Conservation (phyloP, 2,888 invertebrate species). For the Heteromurus nitidus region DNA sequence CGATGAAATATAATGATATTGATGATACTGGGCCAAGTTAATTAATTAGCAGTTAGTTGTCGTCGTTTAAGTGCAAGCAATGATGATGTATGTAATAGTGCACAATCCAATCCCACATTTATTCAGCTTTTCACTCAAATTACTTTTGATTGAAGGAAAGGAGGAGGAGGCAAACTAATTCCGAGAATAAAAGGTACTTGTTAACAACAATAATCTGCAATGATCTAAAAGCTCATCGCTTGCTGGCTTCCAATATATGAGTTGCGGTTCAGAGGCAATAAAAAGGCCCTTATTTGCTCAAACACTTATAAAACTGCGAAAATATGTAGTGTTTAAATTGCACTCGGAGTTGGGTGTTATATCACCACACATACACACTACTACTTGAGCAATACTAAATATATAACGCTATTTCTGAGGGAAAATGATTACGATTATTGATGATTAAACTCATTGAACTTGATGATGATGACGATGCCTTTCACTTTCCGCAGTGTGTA, state of each 20-base stretch:
- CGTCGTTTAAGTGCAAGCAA: background rate
- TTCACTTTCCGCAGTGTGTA: constrained; percentile 14
- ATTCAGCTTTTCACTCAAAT: constrained; percentile 69
- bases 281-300: background rate
- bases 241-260: background rate
- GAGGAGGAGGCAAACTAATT: constrained; percentile 64
- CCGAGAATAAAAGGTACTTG: constrained; percentile 56
- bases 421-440: constrained; percentile 65
- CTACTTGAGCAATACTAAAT: too few relatives aligned
- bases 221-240: background rate
- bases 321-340: background rate
- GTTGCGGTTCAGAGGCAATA: background rate
- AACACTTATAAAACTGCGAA: background rate
- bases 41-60: constrained; percentile 51
- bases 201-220: constrained; percentile 48
- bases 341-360: too few relatives aligned
- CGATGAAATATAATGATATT: background rate
- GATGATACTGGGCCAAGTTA: constrained; percentile 53
- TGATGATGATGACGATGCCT: constrained; percentile 39
- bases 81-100: background rate
- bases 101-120: constrained; percentile 28
- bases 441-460: constrained; percentile 58
- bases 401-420: constrained; percentile 47
- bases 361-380: too few relatives aligned
- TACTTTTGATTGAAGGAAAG: constrained; percentile 72